These are phyloP conservation scores for Hypomesus transpacificus DNA, from an alignment of 2,113 vertebrate genomes.

Conservation along the genomic window DNA sequence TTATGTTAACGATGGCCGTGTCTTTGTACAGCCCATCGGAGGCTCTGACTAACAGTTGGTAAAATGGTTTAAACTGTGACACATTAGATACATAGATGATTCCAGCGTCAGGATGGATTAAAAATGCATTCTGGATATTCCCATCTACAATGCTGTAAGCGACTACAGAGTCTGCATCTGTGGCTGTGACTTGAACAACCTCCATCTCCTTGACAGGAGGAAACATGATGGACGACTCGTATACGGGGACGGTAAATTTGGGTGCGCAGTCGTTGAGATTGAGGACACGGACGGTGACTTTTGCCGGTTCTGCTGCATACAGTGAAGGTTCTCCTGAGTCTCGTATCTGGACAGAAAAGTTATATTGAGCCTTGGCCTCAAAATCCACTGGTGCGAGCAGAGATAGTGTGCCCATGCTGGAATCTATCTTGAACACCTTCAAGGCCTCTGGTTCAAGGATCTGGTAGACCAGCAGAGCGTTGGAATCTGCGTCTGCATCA, in stretches of 20 bases:
- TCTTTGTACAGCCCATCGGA: conserved; percentile 84
- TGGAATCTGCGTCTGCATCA: conserved; percentile 83
- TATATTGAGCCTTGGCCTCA: conserved; percentile 76
- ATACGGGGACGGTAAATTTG: conserved; percentile 72
- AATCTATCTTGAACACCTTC: conserved; percentile 83
- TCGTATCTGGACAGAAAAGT: conserved; percentile 79
- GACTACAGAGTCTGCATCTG: conserved; percentile 85
- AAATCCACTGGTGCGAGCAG: conserved; percentile 80
- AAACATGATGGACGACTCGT: conserved; percentile 70
- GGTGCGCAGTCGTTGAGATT: conserved; percentile 90
- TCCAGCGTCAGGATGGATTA: conserved; percentile 76
- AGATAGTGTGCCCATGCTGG: conserved; percentile 84
- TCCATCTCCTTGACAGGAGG: conserved; percentile 80
- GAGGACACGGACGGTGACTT: conserved; percentile 76
- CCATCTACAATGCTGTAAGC: conserved; percentile 80
- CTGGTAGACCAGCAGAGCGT: conserved; percentile 82
- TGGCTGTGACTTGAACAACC: conserved; percentile 76
- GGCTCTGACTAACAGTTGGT: conserved; percentile 77
- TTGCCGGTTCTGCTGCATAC: conserved; percentile 78
- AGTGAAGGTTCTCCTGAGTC: conserved; percentile 83
- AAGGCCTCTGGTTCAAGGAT: conserved; percentile 82
- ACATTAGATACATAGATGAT: conserved; percentile 75
- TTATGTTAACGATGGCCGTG: conserved; percentile 75
- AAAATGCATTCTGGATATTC: conserved; percentile 75
- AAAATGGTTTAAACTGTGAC: conserved; percentile 62